These are phyloP conservation scores for Martes martes DNA, from an alignment of 2,113 vertebrate species.

Conservation along the genomic window DNA sequence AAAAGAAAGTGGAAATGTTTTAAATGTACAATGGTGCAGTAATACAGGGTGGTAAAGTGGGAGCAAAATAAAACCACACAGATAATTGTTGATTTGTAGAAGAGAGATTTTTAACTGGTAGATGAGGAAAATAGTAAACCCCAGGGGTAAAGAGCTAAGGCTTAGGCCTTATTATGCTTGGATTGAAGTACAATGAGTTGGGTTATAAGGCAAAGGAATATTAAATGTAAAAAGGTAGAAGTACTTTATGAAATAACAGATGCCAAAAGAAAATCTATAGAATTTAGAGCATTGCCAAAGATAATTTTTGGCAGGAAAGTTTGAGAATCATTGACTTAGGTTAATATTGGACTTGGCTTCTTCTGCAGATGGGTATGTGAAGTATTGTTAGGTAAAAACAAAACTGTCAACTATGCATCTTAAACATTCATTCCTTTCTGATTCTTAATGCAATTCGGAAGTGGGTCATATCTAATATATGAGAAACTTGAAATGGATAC, in stretches of 20 bases:
- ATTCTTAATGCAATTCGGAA: constrained; percentile 40
- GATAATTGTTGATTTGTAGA: not conserved
- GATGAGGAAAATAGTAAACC: not conserved
- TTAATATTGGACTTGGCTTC: constrained; percentile 13
- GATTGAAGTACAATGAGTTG: not conserved
- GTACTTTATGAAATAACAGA: not conserved
- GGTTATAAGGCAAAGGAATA: not conserved
- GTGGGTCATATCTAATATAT: constrained; percentile 29
- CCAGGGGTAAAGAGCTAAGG: not conserved
- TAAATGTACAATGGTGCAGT: not conserved
- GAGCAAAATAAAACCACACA: constrained; percentile 19
- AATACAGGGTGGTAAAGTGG: not conserved
- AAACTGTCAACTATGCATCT: constrained; percentile 23
- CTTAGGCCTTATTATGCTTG: constrained; percentile 1
- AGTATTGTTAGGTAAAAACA: not conserved
- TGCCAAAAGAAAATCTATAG: constrained; percentile 5
- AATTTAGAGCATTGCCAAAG: constrained; percentile 12
- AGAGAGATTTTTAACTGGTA: not conserved
- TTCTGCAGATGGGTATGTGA: constrained; percentile 22
- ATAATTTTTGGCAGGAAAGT: constrained; percentile 35
- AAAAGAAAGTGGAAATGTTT: not conserved
- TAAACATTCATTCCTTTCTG: constrained; percentile 39
- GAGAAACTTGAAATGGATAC: constrained; percentile 26
- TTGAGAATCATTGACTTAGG: constrained; percentile 32
- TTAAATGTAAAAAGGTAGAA: not conserved